A percentile compares a stretch with the other conserved stretches of the same genome.
phyloP scores from a whole-genome alignment of 1,140 invertebrate species.

The Ostrea denselamellosa region DNA sequence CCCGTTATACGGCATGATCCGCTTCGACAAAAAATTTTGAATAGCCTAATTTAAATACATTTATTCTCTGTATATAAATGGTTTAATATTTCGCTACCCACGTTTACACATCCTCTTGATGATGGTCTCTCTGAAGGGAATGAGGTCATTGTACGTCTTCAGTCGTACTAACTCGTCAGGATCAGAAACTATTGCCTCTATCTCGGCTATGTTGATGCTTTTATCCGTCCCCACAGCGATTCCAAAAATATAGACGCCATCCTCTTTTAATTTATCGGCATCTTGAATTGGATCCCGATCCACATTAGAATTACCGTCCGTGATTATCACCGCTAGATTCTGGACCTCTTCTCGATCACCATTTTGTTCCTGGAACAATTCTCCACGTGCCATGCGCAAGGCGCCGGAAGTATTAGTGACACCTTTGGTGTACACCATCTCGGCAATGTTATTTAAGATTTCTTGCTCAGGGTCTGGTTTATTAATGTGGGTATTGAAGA shows the following conservation, averaged over 20 bases:
- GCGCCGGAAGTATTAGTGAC: constrained; percentile 50
- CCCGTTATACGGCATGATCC: no score
- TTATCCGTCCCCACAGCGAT: constrained; percentile 38
- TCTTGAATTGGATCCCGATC: constrained; percentile 3
- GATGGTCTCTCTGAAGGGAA: constrained; percentile 11
- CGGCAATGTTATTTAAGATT: constrained; percentile 32
- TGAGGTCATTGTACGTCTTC: constrained; percentile 28
- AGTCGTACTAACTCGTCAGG: neutral
- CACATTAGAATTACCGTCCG: constrained; percentile 54
- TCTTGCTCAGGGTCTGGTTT: neutral
- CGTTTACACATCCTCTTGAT: constrained; percentile 44
- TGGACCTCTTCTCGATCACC: constrained; percentile 50
- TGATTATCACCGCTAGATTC: constrained; percentile 48
- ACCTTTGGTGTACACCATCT: constrained; percentile 42
- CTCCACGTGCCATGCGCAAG: neutral
- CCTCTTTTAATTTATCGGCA: constrained; percentile 37
- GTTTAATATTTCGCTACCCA: neutral
- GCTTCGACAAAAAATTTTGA: neutral
- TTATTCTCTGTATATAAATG: neutral
- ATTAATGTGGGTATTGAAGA: constrained; percentile 36
- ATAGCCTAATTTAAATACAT: neutral
- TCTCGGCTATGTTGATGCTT: constrained; percentile 3
- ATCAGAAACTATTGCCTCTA: constrained; percentile 12
- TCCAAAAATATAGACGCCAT: constrained; percentile 41
- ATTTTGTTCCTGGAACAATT: constrained; percentile 44